Evolutionary conservation across 2,797 vertebrate species (phyloP).

Genomic region (Diceros bicornis): DNA sequence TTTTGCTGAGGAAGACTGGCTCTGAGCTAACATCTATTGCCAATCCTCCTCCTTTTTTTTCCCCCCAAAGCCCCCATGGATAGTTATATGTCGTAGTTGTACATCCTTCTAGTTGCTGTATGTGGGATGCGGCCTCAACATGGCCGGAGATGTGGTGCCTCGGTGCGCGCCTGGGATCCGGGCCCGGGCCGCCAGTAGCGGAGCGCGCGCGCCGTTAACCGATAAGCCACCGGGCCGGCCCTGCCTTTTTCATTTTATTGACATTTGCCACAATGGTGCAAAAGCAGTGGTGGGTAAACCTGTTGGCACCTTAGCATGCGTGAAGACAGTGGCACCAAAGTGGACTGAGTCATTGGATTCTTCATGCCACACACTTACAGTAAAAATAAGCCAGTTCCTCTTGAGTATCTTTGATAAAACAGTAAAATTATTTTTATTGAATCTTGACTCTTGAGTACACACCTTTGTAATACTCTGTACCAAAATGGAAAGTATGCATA

Average conservation of each 20-base stretch:
- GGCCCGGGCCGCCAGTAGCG: too few relatives aligned
- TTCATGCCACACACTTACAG: background rate
- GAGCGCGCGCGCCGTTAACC: too few relatives aligned
- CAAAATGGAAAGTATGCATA: background rate
- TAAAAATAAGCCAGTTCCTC: background rate
- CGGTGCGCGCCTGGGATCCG: too few relatives aligned
- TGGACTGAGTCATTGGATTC: background rate
- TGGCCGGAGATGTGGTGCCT: too few relatives aligned
- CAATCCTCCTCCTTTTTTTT: too few relatives aligned
- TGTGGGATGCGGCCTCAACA: too few relatives aligned
- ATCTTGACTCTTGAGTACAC: background rate
- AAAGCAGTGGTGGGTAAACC: background rate
- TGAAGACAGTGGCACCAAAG: background rate
- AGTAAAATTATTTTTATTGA: constrained; percentile 28
- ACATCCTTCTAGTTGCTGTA: too few relatives aligned
- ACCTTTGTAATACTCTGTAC: constrained; percentile 17
- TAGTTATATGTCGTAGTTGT: too few relatives aligned
- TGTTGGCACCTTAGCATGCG: accelerated
- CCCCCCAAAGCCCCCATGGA: too few relatives aligned
- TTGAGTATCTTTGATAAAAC: background rate
- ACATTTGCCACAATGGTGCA: background rate
- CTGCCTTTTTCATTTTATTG: background rate
- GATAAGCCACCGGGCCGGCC: too few relatives aligned
- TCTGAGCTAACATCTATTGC: too few relatives aligned
- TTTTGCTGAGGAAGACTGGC: too few relatives aligned